A percentile compares a stretch with the other conserved stretches of the same genome.
Evolutionary conservation across 2,797 vertebrate genomes (phyloP).

Genomic region (Mormyrops boulengeri): DNA sequence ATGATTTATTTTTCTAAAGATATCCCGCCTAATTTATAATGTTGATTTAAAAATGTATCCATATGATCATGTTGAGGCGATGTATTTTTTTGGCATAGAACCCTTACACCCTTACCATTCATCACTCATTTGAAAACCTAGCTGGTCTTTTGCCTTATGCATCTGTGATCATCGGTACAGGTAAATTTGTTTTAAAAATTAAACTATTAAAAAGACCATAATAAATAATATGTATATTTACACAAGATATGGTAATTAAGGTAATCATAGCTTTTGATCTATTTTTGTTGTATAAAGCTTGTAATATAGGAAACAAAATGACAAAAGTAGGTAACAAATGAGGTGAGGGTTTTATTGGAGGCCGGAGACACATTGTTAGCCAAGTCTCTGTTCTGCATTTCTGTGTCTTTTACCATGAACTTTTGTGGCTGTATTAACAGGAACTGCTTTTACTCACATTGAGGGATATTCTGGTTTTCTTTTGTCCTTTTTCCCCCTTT

Average conservation of each 20-base stretch:
- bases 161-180: conserved; percentile 54
- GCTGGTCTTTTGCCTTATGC: conserved; percentile 69
- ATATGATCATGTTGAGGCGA: conserved; percentile 6
- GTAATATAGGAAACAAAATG: conserved; percentile 59
- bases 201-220: conserved; percentile 60
- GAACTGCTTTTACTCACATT: conserved; percentile 29
- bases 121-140: conserved; percentile 39
- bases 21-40: not conserved
- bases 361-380: conserved; percentile 25
- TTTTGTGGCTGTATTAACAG: conserved; percentile 22
- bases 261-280: conserved; percentile 71
- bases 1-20: conserved; percentile 4
- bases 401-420: conserved; percentile 32
- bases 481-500: not conserved
- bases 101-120: conserved; percentile 22
- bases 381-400: conserved; percentile 32
- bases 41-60: not conserved
- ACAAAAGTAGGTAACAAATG: conserved; percentile 38
- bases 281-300: conserved; percentile 77
- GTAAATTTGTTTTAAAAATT: conserved; percentile 45
- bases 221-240: conserved; percentile 66
- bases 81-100: not conserved
- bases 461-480: conserved; percentile 20
- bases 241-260: conserved; percentile 55
- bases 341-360: conserved; percentile 40